A percentile compares a stretch with the other conserved stretches of the same genome.
Evolutionary conservation across 1,140 invertebrate species (phyloP).

Genomic region (Drosophila auraria): DNA sequence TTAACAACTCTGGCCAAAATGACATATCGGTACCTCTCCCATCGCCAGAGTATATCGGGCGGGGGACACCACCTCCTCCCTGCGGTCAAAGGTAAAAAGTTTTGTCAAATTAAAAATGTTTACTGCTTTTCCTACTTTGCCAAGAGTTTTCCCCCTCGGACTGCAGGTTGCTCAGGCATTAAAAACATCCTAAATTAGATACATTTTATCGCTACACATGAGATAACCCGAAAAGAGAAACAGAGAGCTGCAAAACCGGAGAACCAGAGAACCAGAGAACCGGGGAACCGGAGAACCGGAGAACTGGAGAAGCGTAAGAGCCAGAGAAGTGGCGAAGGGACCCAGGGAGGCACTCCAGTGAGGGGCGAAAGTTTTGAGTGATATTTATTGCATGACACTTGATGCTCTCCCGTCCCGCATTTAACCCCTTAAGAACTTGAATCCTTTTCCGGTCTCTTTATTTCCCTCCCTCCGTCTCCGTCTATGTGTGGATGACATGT

Average conservation of each 20-base stretch:
- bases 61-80: slow-evolving; percentile 12
- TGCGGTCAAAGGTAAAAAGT: slow-evolving; percentile 83
- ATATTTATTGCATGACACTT: slow-evolving; percentile 79
- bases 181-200: slow-evolving; percentile 83
- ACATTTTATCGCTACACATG: slow-evolving; percentile 81
- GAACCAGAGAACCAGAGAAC: neutral
- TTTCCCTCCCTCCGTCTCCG: neutral
- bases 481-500: slow-evolving; percentile 61
- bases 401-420: slow-evolving; percentile 34
- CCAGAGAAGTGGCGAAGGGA: neutral
- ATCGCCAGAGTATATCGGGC: neutral
- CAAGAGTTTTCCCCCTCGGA: slow-evolving; percentile 50
- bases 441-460: slow-evolving; percentile 45
- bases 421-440: slow-evolving; percentile 32
- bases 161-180: slow-evolving; percentile 65
- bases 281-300: neutral
- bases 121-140: slow-evolving; percentile 68
- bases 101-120: slow-evolving; percentile 84
- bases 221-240: slow-evolving; percentile 41
- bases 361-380: slow-evolving; percentile 71
- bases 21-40: neutral
- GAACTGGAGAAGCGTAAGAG: neutral
- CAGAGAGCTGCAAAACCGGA: neutral
- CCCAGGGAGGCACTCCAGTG: neutral
- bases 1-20: neutral